These are phyloP conservation scores for Corythornis madagascariensis DNA, from an alignment of 2,113 vertebrate species.

Conservation along the genomic window DNA sequence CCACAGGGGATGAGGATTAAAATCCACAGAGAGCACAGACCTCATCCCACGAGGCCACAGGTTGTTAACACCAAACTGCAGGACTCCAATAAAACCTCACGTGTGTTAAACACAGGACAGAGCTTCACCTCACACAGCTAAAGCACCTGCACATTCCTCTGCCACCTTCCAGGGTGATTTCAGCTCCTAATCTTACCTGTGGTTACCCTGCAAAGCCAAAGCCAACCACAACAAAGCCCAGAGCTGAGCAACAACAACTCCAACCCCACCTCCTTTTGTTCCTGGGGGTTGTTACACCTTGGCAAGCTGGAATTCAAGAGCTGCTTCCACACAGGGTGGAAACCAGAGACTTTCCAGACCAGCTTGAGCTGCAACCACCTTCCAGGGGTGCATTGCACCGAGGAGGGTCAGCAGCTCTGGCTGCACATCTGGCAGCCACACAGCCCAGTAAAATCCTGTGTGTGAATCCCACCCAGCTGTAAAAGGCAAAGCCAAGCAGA, in stretches of 20 bases:
- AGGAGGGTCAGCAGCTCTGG: background rate
- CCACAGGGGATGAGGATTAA: background rate
- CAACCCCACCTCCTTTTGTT: background rate
- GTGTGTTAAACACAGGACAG: accelerated
- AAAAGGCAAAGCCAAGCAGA: background rate
- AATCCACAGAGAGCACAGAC: background rate
- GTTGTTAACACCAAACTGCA: background rate
- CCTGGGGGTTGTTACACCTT: background rate
- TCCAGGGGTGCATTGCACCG: background rate
- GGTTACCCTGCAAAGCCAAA: background rate
- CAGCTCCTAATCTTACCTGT: background rate
- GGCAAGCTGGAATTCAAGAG: background rate
- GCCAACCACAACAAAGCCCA: background rate
- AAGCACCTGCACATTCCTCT: background rate
- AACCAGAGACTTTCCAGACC: background rate
- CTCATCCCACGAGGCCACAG: background rate
- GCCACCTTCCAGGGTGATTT: background rate
- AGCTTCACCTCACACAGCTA: background rate
- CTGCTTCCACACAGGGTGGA: too few relatives aligned
- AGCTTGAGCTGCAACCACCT: background rate
- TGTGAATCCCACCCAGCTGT: background rate
- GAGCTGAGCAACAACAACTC: background rate
- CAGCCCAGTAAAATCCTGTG: background rate
- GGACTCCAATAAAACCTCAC: background rate
- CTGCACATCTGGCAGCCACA: constrained; percentile 8